These are phyloP conservation scores for Meloidogyne hapla DNA, from an alignment of 1,140 invertebrate genomes.

Conservation along the genomic window DNA sequence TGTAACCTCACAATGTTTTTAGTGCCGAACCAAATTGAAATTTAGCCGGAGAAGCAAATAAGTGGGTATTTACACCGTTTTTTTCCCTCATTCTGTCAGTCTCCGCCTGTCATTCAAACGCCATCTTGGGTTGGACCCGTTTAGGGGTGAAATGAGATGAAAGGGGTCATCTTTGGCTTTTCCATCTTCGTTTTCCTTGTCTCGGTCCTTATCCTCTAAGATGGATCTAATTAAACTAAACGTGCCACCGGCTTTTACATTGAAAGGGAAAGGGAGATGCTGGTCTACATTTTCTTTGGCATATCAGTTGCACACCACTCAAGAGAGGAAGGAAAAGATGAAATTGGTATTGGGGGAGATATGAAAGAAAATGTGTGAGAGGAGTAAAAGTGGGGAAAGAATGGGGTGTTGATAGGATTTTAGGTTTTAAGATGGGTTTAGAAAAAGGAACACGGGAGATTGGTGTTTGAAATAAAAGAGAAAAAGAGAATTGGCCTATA, in stretches of 20 bases:
- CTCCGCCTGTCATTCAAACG: not conserved
- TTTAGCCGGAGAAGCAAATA: not conserved
- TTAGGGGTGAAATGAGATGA: conserved; percentile 10
- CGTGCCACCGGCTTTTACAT: not conserved
- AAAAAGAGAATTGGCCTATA: not conserved
- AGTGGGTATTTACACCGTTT: not conserved
- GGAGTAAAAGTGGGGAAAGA: too few species aligned
- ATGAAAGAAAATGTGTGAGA: too few species aligned
- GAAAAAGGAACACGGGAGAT: not conserved
- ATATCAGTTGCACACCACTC: not conserved
- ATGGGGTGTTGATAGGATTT: too few species aligned
- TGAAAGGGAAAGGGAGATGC: not conserved
- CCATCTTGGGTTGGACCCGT: not conserved
- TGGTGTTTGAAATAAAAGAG: not conserved
- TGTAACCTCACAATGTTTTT: not conserved
- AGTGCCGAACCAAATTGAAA: conserved; percentile 2
- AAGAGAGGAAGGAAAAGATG: not conserved
- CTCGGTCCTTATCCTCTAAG: not conserved
- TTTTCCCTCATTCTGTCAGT: not conserved
- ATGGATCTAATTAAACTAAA: conserved; percentile 28
- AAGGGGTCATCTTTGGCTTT: conserved; percentile 15
- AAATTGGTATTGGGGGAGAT: not conserved
- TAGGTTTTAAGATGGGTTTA: not conserved
- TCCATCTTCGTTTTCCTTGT: not conserved
- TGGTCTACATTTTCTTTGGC: not conserved